These are phyloP conservation scores for Fundulus diaphanus DNA, from an alignment of 2,797 vertebrate species.

Conservation along the genomic window DNA sequence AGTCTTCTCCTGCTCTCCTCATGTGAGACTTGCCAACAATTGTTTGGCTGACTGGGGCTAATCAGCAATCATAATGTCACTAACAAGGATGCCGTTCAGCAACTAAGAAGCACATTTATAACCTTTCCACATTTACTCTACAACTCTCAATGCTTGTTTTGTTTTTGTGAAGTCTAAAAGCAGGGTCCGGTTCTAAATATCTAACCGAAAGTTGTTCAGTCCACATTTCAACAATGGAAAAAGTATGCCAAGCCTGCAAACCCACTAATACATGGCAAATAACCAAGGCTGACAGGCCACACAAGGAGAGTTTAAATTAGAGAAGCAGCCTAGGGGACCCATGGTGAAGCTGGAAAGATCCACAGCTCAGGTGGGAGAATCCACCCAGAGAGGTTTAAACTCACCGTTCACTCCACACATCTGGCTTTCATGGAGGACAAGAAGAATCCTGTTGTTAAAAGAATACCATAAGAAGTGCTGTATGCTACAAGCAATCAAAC, in stretches of 20 bases:
- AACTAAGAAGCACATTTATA: neutral
- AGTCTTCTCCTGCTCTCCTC: conserved; percentile 23
- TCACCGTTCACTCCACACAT: neutral
- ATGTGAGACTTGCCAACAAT: conserved; percentile 29
- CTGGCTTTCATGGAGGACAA: too few species aligned
- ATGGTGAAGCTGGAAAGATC: neutral
- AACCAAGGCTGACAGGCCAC: neutral
- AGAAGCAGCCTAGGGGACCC: neutral
- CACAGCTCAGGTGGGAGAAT: neutral
- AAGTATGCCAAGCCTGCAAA: neutral
- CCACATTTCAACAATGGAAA: neutral
- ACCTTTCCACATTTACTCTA: neutral
- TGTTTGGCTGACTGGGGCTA: conserved; percentile 9
- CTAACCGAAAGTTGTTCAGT: neutral
- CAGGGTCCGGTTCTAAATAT: too few species aligned
- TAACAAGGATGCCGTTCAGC: conserved; percentile 33
- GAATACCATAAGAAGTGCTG: too few species aligned
- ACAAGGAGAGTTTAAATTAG: neutral
- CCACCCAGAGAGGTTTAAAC: neutral
- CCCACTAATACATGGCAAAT: neutral
- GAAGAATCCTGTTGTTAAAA: too few species aligned
- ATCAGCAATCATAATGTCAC: conserved; percentile 10
- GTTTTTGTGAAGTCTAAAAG: too few species aligned
- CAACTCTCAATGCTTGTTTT: too few species aligned
- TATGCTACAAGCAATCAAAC: too few species aligned